Base-by-base conservation (phyloP, 2,888 invertebrate species). In the Drosophila monieri region DNA sequence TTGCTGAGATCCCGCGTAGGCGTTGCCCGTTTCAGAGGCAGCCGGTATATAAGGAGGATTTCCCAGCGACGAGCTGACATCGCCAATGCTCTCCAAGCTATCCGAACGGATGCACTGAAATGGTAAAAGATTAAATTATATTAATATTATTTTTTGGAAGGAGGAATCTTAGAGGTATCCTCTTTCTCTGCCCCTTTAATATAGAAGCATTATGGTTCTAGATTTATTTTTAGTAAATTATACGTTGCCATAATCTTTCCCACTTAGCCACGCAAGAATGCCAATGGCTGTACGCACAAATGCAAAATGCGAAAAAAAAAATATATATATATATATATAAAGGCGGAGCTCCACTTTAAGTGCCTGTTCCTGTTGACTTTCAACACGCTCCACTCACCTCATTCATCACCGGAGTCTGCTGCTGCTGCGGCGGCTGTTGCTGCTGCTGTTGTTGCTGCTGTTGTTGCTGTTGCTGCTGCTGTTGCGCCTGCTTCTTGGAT, bases 51-150 rank as follows among this genome's bases (percentile, higher is more conserved):
- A 92, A 12, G 92, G 89, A 32, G 90, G 87, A 86, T 91, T 92
- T 21, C 90, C 91, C 52, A 92, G 76, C 35, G 91, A 90, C 39
- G 90, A 83, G 71, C 88, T 91, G n/a, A 92, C 91, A 89, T 94
- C 94, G 15, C 94, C 94, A 72, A 94, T 94, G 87, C 94, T 94
- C 89, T 94, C 94, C 92, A 94, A 93, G 83, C 94, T 94, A 89
- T 94, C 94, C 23, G 94, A 94, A 78, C 94, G 92, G 18, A 91
- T 81, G 77, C 91, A 91, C 92, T 92, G 25, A 1, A 12, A 12
- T 4, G 3, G 6, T 6, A 35, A 35, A 6, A 6, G 6, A 35
- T 1, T 6, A 0, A 14, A 12, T 10, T 32, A 32, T 12, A 4
- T 23, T 23, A 23, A 23, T 23, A 23, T 23, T 5, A 23, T 23